A percentile compares a stretch with the other conserved stretches of the same genome.
phyloP scores from a whole-genome alignment of 2,797 vertebrate genomes.

The Pangasius mekongensis region DNA sequence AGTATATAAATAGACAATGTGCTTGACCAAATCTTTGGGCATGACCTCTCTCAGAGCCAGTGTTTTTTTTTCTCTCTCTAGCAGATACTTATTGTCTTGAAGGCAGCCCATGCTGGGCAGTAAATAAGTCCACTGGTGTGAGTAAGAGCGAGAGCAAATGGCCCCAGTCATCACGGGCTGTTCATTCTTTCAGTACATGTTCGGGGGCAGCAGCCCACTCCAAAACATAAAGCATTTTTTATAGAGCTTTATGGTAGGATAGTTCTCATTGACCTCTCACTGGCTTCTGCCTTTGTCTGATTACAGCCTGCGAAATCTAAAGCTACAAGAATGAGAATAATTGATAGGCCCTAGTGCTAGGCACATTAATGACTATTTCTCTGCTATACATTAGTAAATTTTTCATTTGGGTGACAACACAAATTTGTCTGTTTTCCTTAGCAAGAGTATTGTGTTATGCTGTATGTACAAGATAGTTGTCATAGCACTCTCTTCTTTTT shows the following conservation, averaged over 20 bases:
- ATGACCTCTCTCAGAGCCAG: slow-evolving; percentile 33
- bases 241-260: slow-evolving; percentile 57
- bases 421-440: not conserved
- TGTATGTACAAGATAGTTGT: not conserved
- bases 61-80: not conserved
- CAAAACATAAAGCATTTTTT: slow-evolving; percentile 63
- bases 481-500: not conserved
- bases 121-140: slow-evolving; percentile 46
- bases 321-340: slow-evolving; percentile 60
- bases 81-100: slow-evolving; percentile 43
- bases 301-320: slow-evolving; percentile 55
- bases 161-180: slow-evolving; percentile 52
- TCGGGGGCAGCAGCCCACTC: slow-evolving; percentile 50
- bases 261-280: slow-evolving; percentile 57
- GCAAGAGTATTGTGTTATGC: not conserved
- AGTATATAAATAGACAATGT: slow-evolving; percentile 1
- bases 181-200: slow-evolving; percentile 52
- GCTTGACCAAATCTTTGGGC: slow-evolving; percentile 13
- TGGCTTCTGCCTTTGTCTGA: slow-evolving; percentile 26
- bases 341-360: slow-evolving; percentile 42
- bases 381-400: not conserved
- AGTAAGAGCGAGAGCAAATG: slow-evolving; percentile 59
- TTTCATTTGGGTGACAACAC: not conserved
- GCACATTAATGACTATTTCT: not conserved
- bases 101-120: slow-evolving; percentile 48